Percentiles rank a stretch among this genome's conserved stretches.
phyloP scores from a whole-genome alignment of 2,113 vertebrate genomes.

The Alces alces region DNA sequence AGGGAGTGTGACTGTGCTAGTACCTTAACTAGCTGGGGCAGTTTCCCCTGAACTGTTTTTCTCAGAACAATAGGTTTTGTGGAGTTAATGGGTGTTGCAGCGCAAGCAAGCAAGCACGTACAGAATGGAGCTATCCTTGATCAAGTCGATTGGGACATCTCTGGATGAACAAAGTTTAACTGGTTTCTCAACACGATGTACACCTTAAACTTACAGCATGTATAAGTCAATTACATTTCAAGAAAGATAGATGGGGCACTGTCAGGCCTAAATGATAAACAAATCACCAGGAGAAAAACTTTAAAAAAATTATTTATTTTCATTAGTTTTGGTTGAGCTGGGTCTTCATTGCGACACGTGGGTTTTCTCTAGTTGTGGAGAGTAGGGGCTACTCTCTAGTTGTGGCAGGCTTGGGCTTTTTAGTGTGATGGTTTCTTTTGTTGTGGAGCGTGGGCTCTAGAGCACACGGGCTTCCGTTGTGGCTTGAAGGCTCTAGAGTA shows the following conservation, averaged over 20 bases:
- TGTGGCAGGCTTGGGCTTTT: neutral
- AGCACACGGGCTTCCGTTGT: accelerated
- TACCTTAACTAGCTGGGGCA: neutral
- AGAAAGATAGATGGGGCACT: neutral
- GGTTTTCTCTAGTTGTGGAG: neutral
- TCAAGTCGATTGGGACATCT: neutral
- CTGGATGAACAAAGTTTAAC: neutral
- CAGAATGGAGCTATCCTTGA: neutral
- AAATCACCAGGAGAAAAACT: neutral
- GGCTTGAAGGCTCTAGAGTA: neutral
- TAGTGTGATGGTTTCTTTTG: neutral
- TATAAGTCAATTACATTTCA: neutral
- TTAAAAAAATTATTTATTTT: neutral
- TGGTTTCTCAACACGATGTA: neutral
- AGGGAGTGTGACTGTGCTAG: accelerated
- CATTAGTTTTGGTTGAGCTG: neutral
- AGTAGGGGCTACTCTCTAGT: neutral
- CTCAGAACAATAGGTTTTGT: neutral
- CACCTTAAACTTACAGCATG: neutral
- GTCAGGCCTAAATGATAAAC: neutral
- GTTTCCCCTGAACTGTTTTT: neutral
- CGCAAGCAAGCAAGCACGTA: neutral
- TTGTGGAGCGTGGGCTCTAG: neutral
- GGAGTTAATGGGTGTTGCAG: neutral
- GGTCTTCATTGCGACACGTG: neutral